Base-by-base conservation (phyloP, 2,888 invertebrate genomes). In the Drosophila atroscutellata region DNA sequence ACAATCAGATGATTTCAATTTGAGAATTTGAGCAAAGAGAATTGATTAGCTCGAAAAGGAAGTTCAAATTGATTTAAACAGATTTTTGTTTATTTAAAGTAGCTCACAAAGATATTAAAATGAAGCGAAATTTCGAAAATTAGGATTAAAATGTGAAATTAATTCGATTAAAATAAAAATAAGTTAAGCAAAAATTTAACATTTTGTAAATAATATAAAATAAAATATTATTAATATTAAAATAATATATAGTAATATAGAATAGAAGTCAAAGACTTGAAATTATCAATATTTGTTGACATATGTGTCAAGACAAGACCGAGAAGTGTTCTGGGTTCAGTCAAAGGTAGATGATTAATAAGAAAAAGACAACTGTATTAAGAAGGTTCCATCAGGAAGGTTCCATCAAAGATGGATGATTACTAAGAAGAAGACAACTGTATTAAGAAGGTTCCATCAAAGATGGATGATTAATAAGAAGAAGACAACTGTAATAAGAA, bases 281-380 rank as follows among this genome's bases (percentile, higher is more conserved):
- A 9, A 11, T 32, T 32, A 3, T 20, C 4, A 39, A n/a, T 4
- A 39, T n/a, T 3, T 2, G n/a, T 9, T 9, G n/a, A 4, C 9
- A n/a, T 9, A 4, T 1, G 4, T 9, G 0, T 9, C 9, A n/a
- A 39, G n/a, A 39, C n/a, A 2, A n/a, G 7, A 0, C 0, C 18
- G 37, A 18, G 8, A 18, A 37, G 18, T 7, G 37, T 8, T 18
- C 5, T 0, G 5, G 32, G 32, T 32, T 32, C 9, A 9, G 3
- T 32, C 32, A 9, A 9, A 30, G 2, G 9, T 30, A 5, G 4
- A 39, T 4, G 39, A 1, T 9, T 39, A n/a, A 39, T 0, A 39
- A 39, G 30, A 30, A 30, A 8, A 30, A 30, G 30, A 30, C 8
- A 30, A 30, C 30, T 30, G 8, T 8, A 2, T 30, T 30, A 30